Base-by-base conservation (phyloP, 2,888 invertebrate genomes). In the Archips crataeganus region DNA sequence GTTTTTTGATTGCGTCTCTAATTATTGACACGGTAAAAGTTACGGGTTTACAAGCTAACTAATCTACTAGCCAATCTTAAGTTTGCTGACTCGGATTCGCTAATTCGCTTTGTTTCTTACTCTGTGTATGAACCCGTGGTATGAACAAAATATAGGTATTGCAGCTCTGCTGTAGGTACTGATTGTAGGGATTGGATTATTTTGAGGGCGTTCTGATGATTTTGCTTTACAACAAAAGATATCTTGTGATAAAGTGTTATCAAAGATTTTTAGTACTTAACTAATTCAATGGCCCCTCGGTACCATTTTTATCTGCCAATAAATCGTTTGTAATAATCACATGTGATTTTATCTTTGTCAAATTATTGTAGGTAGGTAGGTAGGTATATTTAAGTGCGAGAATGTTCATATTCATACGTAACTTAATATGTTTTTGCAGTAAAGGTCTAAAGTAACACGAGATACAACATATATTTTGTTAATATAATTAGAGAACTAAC, bases 141-240 rank as follows among this genome's bases (percentile, higher is more conserved):
- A n/a, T n/a, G n/a, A n/a, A n/a, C n/a, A n/a, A n/a, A n/a, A n/a
- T n/a, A n/a, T n/a, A n/a, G n/a, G 23, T 23, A 23, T 23, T 23
- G 23, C 23, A 23, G 23, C 23, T 23, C 23, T 1, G 23, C 23
- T 23, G 23, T 23, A 68, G 49, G 62, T 73, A 23, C 23, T 23
- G 1, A 23, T n/a, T n/a, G n/a, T n/a, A n/a, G n/a, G n/a, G 63
- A 73, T 73, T 64, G 64, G 73, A 64, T 69, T 64, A 63, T 68
- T 72, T 62, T 39, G 32, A 67, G 45, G 67, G 54, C 23, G 57
- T 36, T 45, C 54, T 36, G 13, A 34, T 15, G 32, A 54, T 32
- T 39, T 39, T 39, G 39, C 39, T 23, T 10, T 54, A 54, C 23
- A 23, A 23, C 23, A 13, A 10, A 23, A 13, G 10, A 13, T 60